Percentiles rank a stretch among this genome's conserved stretches.
These are phyloP conservation scores for Myocastor coypus DNA, from an alignment of 2,113 vertebrate genomes.

Conservation along the genomic window DNA sequence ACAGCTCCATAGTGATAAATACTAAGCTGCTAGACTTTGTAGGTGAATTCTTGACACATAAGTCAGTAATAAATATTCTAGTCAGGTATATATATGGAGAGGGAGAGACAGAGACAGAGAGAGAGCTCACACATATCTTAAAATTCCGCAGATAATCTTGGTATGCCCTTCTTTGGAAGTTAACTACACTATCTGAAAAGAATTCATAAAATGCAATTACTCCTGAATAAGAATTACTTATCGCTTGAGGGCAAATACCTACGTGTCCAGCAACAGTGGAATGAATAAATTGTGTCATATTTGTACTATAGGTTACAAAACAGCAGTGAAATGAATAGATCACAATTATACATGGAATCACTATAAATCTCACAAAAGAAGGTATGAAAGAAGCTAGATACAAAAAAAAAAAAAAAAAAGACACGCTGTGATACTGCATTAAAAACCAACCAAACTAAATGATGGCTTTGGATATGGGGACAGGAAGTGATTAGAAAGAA, in stretches of 20 bases:
- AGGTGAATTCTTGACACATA: background rate
- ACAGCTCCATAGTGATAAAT: background rate
- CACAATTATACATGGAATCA: background rate
- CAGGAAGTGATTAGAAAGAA: background rate
- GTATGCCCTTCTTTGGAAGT: background rate
- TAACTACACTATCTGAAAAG: background rate
- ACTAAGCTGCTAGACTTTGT: background rate
- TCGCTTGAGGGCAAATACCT: background rate
- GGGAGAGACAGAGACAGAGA: too few species aligned
- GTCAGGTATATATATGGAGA: background rate
- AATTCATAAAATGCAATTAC: background rate
- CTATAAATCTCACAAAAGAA: background rate
- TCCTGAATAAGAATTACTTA: background rate
- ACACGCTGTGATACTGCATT: background rate
- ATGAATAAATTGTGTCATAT: background rate
- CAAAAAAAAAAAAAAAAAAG: background rate
- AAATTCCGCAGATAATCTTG: slow-evolving; percentile 23
- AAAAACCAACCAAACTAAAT: background rate
- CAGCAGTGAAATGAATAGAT: background rate
- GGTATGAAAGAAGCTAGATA: background rate
- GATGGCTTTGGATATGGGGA: background rate
- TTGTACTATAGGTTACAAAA: background rate
- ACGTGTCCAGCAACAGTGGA: background rate
- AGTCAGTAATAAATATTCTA: background rate
- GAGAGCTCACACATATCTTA: background rate